Evolutionary conservation across 2,797 vertebrate species (phyloP).

Genomic region (Pipistrellus pipistrellus): DNA sequence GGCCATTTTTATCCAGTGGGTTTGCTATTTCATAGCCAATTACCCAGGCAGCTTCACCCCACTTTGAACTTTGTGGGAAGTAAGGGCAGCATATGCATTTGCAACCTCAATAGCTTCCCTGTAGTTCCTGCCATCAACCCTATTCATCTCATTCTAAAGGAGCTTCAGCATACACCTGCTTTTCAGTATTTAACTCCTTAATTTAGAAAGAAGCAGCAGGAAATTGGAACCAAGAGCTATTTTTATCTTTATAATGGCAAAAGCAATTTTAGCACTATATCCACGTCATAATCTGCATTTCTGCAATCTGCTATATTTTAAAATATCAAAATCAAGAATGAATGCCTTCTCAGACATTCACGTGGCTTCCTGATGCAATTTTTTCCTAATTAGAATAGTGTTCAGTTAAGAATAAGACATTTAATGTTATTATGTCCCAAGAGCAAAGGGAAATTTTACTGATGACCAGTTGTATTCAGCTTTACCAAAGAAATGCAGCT

Average conservation of each 20-base stretch:
- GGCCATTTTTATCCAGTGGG: conserved; percentile 90
- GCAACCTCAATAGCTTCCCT: conserved; percentile 91
- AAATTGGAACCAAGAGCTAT: conserved; percentile 90
- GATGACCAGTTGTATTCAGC: conserved; percentile 57
- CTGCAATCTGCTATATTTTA: conserved; percentile 83
- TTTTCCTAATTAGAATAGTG: conserved; percentile 75
- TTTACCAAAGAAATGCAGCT: conserved; percentile 66
- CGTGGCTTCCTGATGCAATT: conserved; percentile 75
- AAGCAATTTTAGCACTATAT: conserved; percentile 87
- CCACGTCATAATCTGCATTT: conserved; percentile 84
- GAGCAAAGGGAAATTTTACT: conserved; percentile 73
- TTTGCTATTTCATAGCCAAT: conserved; percentile 92
- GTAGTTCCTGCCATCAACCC: conserved; percentile 90
- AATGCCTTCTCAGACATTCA: conserved; percentile 82
- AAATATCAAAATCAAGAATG: conserved; percentile 83
- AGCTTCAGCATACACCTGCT: conserved; percentile 90
- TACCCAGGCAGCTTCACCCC: conserved; percentile 89
- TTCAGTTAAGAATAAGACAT: conserved; percentile 68
- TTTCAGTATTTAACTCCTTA: conserved; percentile 91
- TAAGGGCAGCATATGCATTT: conserved; percentile 90
- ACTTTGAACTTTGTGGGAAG: conserved; percentile 90
- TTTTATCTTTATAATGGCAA: conserved; percentile 89
- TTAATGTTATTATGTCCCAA: conserved; percentile 60
- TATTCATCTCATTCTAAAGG: conserved; percentile 91
- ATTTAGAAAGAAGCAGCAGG: conserved; percentile 90